phyloP scores from a whole-genome alignment of 2,113 vertebrate genomes.

The Phocoena phocoena region DNA sequence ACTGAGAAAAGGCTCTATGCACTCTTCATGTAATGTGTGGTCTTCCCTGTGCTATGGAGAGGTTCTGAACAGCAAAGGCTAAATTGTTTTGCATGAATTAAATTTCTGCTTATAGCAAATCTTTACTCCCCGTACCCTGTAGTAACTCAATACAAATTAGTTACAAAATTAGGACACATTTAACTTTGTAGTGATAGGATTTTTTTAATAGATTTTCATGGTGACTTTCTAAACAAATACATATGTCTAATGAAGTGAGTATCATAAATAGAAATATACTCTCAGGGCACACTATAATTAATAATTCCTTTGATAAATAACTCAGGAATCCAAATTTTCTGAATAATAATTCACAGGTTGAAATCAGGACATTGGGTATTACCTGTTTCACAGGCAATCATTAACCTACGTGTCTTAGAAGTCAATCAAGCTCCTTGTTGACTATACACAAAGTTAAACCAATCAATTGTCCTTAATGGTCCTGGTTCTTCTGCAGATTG shows the following conservation, averaged over 20 bases:
- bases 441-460: slow-evolving; percentile 43
- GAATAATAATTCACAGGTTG: background rate
- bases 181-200: background rate
- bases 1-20: background rate
- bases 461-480: slow-evolving; percentile 35
- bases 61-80: background rate
- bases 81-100: slow-evolving; percentile 16
- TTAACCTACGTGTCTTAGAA: slow-evolving; percentile 8
- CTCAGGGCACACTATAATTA: background rate
- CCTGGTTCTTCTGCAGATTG: background rate
- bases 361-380: background rate
- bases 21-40: background rate
- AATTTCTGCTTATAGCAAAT: slow-evolving; percentile 5
- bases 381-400: slow-evolving; percentile 23
- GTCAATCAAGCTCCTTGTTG: slow-evolving; percentile 32
- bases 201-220: background rate
- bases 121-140: background rate
- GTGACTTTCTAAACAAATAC: background rate
- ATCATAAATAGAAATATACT: background rate
- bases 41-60: background rate
- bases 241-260: background rate
- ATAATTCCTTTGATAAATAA: background rate
- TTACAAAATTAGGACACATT: background rate
- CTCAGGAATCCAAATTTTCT: slow-evolving; percentile 7
- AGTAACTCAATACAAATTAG: background rate